Conservation (phyloP, 2,888 invertebrate genomes). For the Mamestra brassicae region DNA sequence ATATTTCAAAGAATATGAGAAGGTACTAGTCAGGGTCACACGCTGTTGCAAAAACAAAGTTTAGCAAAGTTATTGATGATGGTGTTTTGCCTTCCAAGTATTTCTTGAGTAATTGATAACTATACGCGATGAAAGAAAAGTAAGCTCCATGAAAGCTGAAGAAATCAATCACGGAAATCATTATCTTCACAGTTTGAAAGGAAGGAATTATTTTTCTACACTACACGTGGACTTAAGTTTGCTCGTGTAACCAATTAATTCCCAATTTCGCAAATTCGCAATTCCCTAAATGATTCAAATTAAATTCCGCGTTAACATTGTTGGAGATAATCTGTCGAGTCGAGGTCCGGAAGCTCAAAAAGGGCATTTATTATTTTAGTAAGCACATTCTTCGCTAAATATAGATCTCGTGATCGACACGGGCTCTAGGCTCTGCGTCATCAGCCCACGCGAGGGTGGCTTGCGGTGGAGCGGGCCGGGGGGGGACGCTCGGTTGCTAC, state of each 20-base stretch:
- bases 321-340: constrained; percentile 13
- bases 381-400: constrained; percentile 76
- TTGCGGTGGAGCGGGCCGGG: constrained; percentile 46
- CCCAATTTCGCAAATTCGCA: neutral
- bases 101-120: constrained; percentile 9
- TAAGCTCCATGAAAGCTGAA: neutral
- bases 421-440: constrained; percentile 83
- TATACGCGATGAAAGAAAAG: constrained; percentile 1
- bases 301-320: constrained; percentile 17
- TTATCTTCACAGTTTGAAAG: neutral
- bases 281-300: constrained; percentile 19
- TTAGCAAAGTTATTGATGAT: constrained; percentile 12
- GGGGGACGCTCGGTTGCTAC: constrained; percentile 55
- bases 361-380: constrained; percentile 55
- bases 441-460: constrained; percentile 77
- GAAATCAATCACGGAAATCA: neutral
- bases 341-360: constrained; percentile 32
- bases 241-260: constrained; percentile 14
- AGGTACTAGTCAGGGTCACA: constrained; percentile 28
- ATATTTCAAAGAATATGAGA: constrained; percentile 30
- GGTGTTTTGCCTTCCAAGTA: neutral
- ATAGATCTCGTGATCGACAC: constrained; percentile 76
- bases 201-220: neutral
- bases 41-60: constrained; percentile 16
- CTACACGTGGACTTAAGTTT: neutral